Evolutionary conservation across 2,797 vertebrate genomes (phyloP), one percentile per base, ranked within the genome.

Genomic region (Gouania willdenowi): DNA sequence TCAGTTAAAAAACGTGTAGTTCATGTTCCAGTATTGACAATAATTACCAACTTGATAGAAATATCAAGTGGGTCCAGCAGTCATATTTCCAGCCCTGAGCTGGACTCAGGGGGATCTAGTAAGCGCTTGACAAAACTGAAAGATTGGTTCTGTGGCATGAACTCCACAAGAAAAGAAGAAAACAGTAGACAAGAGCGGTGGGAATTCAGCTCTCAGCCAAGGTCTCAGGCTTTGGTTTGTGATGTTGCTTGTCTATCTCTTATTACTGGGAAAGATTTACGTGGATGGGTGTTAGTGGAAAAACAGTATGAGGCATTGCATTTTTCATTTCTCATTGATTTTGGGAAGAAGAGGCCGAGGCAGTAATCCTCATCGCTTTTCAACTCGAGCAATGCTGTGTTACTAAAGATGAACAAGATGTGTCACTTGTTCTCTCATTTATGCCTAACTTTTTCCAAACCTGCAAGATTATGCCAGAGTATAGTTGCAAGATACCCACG

Each of bases 251-350:
- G 27, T 38, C 21, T 3, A 25, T 51, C 56, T 65, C 52, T n/a
- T n/a, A 43, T 62, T 49, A 65, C 3, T 12, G 4, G 28, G 5
- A 8, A 39, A 64, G 44, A 64, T 27, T 23, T 65, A 55, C 1
- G 24, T 65, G 28, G 18, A 6, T 10, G 6, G 17, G 18, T 26
- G 41, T 34, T 19, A 13, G 18, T 15, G 11, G 19, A 22, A 26
- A 8, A 17, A 12, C 24, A 28, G 30, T 30, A 19, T 26, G 21
- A 51, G 31, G 8, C 30, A 57, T 3, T 26, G 41, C 29, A 44
- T 41, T 5, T 5, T 14, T 5, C 1, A 26, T 44, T 46, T 15
- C 13, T 20, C 5, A 20, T 6, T 6, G 5, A 20, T 19, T 20
- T n/a, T 2, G 20, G 8, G 24, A 21, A 38, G 9, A 30, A 16